Conservation (phyloP, 2,113 vertebrate genomes). For the Talpa occidentalis region DNA sequence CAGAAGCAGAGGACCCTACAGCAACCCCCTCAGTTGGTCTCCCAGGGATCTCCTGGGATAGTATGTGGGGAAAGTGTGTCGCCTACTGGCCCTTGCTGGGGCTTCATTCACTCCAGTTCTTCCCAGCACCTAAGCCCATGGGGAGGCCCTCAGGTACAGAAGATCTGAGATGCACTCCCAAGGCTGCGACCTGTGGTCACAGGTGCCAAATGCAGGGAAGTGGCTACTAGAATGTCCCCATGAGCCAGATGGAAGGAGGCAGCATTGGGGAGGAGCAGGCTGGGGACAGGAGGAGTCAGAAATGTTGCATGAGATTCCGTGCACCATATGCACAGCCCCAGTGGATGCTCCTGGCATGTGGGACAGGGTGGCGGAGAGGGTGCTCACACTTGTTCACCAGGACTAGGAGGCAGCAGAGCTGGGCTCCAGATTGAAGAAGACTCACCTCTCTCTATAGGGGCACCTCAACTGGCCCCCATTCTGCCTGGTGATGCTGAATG, state of each 20-base stretch:
- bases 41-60: not conserved
- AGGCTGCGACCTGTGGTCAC: not conserved
- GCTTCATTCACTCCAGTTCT: not conserved
- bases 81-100: not conserved
- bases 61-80: accelerated
- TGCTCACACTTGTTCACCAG: not conserved
- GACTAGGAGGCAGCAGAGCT: not conserved
- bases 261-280: not conserved
- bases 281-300: not conserved
- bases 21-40: not conserved
- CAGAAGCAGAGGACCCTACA: accelerated
- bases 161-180: not conserved
- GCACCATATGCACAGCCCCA: not conserved
- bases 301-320: not conserved
- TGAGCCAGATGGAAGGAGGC: not conserved
- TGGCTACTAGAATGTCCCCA: not conserved
- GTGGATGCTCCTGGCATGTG: not conserved
- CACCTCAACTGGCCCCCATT: constrained; percentile 91
- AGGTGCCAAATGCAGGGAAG: not conserved
- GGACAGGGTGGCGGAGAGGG: not conserved
- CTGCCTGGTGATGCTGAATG: constrained; percentile 92
- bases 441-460: constrained; percentile 79
- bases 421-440: not conserved
- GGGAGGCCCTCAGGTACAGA: not conserved
- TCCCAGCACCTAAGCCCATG: not conserved